Evolutionary conservation across 2,797 vertebrate species (phyloP).

Genomic region (Poecilia gillii): DNA sequence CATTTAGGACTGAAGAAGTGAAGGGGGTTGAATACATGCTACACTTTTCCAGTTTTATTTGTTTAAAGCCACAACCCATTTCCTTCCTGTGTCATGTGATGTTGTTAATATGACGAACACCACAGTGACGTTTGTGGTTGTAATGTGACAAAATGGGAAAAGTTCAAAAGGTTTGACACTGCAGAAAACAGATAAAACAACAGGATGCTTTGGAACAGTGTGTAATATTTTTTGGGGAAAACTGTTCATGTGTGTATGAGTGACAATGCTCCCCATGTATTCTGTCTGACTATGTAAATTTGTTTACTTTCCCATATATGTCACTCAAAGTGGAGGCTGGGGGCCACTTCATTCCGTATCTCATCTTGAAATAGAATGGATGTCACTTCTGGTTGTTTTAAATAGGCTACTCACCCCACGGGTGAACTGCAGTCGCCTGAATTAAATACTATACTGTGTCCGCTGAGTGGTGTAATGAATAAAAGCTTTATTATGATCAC

Average conservation of each 20-base stretch:
- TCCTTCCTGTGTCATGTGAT: neutral
- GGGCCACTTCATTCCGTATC: neutral
- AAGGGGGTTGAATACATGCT: neutral
- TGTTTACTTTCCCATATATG: neutral
- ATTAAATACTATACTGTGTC: neutral
- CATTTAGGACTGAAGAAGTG: neutral
- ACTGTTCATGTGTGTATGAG: neutral
- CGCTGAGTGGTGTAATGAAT: neutral
- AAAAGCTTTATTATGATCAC: neutral
- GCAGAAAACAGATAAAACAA: neutral
- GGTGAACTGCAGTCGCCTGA: neutral
- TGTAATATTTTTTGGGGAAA: neutral
- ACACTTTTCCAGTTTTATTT: neutral
- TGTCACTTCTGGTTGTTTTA: constrained; percentile 10
- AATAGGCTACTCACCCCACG: neutral
- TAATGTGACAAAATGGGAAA: neutral
- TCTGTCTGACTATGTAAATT: neutral
- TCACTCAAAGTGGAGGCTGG: neutral
- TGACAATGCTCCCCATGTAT: neutral
- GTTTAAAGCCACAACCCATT: neutral
- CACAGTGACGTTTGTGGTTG: neutral
- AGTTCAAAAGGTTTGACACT: neutral
- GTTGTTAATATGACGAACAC: neutral
- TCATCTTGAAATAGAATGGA: constrained; percentile 4
- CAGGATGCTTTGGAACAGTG: neutral